Evolutionary conservation across 1,140 invertebrate species (phyloP).

Genomic region (Drosophila bocqueti): DNA sequence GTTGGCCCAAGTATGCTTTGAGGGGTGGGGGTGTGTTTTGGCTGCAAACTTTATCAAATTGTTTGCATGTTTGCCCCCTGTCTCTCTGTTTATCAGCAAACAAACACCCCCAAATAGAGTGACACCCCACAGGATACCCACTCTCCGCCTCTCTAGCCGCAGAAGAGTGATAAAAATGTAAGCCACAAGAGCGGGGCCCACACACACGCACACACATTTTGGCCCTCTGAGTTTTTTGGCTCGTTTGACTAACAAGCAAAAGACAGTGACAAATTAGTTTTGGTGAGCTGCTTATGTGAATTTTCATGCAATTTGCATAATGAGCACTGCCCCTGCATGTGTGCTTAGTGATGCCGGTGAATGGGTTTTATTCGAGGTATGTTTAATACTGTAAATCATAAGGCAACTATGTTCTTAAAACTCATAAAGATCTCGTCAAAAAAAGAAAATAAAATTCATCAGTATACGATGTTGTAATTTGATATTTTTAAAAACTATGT

Average conservation of each 20-base stretch:
- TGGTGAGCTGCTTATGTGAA: conserved; percentile 81
- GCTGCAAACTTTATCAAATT: conserved; percentile 74
- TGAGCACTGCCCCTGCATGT: conserved; percentile 54
- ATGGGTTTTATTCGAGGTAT: too few species aligned
- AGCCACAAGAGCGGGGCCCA: conserved; percentile 71
- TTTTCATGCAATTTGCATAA: conserved; percentile 81
- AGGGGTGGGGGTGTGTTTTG: conserved; percentile 24
- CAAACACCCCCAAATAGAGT: conserved; percentile 42
- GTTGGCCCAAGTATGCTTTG: conserved; percentile 25
- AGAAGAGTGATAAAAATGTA: conserved; percentile 78
- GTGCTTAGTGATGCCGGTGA: conserved; percentile 1
- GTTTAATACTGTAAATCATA: too few species aligned
- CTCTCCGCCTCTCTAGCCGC: conserved; percentile 29
- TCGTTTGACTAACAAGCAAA: conserved; percentile 79
- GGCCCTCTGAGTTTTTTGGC: conserved; percentile 25
- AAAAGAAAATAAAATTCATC: too few species aligned
- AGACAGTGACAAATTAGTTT: conserved; percentile 84
- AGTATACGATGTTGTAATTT: too few species aligned
- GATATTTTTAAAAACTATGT: too few species aligned
- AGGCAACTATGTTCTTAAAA: too few species aligned
- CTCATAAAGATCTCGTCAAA: too few species aligned
- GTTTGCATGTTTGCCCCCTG: conserved; percentile 64
- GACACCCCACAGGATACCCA: conserved; percentile 27
- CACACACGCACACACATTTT: conserved; percentile 28
- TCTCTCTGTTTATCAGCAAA: conserved; percentile 63